Percentiles rank a stretch among this genome's conserved stretches.
Evolutionary conservation across 1,140 invertebrate species (phyloP).

Genomic region (Leptoteleia sp.): DNA sequence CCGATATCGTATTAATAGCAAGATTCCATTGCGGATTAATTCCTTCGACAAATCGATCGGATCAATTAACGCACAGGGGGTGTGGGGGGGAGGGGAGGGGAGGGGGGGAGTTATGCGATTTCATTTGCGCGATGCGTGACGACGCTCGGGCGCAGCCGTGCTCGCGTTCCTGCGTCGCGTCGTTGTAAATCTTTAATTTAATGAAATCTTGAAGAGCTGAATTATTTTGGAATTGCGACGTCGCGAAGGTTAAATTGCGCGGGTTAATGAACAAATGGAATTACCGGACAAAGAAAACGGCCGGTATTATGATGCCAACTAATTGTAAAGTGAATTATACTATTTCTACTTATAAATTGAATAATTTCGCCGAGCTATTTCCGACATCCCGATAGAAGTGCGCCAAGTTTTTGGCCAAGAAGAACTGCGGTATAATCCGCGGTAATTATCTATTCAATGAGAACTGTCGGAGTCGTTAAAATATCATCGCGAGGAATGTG

Average conservation of each 20-base stretch:
- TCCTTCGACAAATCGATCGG: slow-evolving; percentile 24
- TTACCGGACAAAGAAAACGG: slow-evolving; percentile 9
- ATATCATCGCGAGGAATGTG: too few relatives aligned
- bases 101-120: slow-evolving; percentile 18
- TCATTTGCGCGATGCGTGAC: slow-evolving; percentile 37
- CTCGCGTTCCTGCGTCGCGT: neutral
- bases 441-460: too few relatives aligned
- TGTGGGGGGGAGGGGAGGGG: too few relatives aligned
- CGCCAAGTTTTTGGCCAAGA: too few relatives aligned
- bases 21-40: slow-evolving; percentile 50
- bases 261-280: slow-evolving; percentile 26
- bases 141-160: neutral
- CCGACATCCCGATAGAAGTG: neutral
- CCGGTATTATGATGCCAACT: slow-evolving; percentile 16
- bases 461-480: too few relatives aligned
- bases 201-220: slow-evolving; percentile 2
- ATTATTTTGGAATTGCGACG: slow-evolving; percentile 36
- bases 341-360: slow-evolving; percentile 15
- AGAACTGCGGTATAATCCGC: too few relatives aligned
- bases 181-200: slow-evolving; percentile 17
- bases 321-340: slow-evolving; percentile 11
- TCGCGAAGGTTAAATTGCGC: slow-evolving; percentile 4
- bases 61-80: slow-evolving; percentile 21
- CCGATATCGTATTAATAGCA: slow-evolving; percentile 18
- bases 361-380: slow-evolving; percentile 16